phyloP scores from a whole-genome alignment of 2,113 vertebrate species.

The Neoarius graeffei region DNA sequence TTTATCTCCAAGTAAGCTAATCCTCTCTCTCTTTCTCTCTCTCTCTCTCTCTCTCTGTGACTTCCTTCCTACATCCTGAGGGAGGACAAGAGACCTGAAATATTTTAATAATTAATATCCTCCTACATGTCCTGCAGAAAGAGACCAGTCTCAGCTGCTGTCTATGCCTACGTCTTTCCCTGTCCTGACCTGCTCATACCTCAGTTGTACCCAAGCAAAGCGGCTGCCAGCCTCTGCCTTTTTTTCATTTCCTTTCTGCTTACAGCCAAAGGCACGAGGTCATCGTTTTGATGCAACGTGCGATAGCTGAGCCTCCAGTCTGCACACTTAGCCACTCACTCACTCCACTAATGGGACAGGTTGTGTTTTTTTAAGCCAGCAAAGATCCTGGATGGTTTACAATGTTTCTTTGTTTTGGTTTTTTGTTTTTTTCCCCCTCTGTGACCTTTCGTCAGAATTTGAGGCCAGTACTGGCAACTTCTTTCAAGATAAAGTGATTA shows the following conservation, averaged over 20 bases:
- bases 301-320: constrained; percentile 12
- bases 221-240: background rate
- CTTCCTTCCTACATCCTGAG: constrained; percentile 50
- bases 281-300: constrained; percentile 18
- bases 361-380: background rate
- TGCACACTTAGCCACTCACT: constrained; percentile 2
- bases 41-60: constrained; percentile 11
- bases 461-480: constrained; percentile 2
- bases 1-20: constrained; percentile 38
- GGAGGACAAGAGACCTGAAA: constrained; percentile 47
- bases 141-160: constrained; percentile 10
- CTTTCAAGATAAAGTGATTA: background rate
- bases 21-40: constrained; percentile 32
- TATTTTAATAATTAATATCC: constrained; percentile 56
- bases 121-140: constrained; percentile 17
- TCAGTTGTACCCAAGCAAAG: constrained; percentile 14
- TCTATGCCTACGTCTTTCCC: background rate
- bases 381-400: constrained; percentile 3
- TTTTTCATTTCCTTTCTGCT: constrained; percentile 39
- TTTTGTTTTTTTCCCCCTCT: background rate
- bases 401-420: background rate
- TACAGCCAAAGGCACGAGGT: constrained; percentile 14
- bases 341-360: background rate
- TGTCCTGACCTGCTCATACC: background rate
- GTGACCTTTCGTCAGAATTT: constrained; percentile 22